Conservation (phyloP, 2,797 vertebrate species). For the Gobio occitaniae region DNA sequence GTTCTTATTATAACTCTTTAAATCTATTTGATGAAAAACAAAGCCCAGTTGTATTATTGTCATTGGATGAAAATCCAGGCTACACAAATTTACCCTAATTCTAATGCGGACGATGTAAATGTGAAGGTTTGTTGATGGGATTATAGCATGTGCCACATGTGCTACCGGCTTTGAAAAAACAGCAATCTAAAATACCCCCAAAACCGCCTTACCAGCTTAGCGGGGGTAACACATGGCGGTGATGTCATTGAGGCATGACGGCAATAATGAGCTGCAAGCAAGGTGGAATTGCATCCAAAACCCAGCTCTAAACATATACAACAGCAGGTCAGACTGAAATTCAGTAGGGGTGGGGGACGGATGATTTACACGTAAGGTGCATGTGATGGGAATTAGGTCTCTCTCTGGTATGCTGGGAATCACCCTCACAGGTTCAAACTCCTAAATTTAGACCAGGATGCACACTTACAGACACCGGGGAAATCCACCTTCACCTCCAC, state of each 20-base stretch:
- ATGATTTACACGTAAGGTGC: constrained; percentile 21
- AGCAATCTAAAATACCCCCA: constrained; percentile 12
- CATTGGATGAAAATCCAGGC: constrained; percentile 6
- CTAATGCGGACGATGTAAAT: constrained; percentile 38
- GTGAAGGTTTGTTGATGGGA: constrained; percentile 11
- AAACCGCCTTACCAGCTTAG: constrained; percentile 39
- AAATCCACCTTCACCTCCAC: constrained; percentile 46
- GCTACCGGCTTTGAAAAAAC: constrained; percentile 15
- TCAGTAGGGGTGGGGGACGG: not conserved
- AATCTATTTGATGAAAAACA: constrained; percentile 15
- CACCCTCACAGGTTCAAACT: constrained; percentile 33
- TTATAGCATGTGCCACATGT: constrained; percentile 23
- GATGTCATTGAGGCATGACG: constrained; percentile 62
- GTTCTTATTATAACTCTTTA: not conserved
- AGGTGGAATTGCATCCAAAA: constrained; percentile 61
- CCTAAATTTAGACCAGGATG: constrained; percentile 59
- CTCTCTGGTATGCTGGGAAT: constrained; percentile 24
- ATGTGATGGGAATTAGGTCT: constrained; percentile 25
- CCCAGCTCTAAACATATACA: constrained; percentile 56
- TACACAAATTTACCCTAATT: constrained; percentile 30
- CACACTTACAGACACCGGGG: constrained; percentile 43
- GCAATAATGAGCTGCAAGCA: constrained; percentile 50
- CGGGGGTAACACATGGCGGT: constrained; percentile 49
- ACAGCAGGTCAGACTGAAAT: constrained; percentile 55
- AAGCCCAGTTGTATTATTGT: not conserved